phyloP scores from a whole-genome alignment of 2,888 invertebrate species.

The Vannuccia rotundouncinata region DNA sequence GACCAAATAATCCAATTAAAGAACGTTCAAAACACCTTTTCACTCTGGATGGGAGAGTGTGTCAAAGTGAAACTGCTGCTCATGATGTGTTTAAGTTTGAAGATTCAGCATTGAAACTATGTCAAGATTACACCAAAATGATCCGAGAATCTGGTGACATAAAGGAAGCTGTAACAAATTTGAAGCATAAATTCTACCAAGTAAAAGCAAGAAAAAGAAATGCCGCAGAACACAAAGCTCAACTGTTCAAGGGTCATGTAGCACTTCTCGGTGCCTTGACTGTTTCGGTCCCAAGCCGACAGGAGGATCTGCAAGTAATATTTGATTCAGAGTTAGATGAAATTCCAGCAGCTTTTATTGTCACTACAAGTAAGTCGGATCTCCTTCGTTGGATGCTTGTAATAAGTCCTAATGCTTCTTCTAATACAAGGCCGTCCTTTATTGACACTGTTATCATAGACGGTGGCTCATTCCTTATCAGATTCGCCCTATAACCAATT shows the following conservation, averaged over 20 bases:
- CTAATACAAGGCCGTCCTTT: too few species aligned
- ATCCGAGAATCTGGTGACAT: conserved; percentile 21
- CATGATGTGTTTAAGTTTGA: conserved; percentile 18
- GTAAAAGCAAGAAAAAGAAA: conserved; percentile 16
- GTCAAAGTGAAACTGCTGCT: conserved; percentile 3
- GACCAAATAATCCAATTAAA: conserved; percentile 22
- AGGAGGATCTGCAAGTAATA: conserved; percentile 19
- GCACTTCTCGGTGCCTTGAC: conserved; percentile 15
- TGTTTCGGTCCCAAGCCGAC: conserved; percentile 10
- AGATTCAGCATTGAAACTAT: conserved; percentile 20
- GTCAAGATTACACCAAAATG: conserved; percentile 15
- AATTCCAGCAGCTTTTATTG: too few species aligned
- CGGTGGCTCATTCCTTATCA: too few species aligned
- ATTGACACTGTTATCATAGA: too few species aligned
- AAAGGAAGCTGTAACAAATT: conserved; percentile 19
- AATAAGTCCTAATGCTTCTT: too few species aligned
- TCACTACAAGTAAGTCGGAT: too few species aligned
- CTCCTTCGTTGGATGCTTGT: too few species aligned
- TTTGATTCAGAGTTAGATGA: too few species aligned
- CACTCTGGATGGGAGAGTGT: not conserved
- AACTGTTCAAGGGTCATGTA: conserved; percentile 16
- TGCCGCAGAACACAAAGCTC: conserved; percentile 8
- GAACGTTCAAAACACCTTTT: conserved; percentile 1
- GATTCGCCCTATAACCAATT: too few species aligned
- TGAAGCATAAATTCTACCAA: conserved; percentile 17